Evolutionary conservation across 2,113 vertebrate genomes (phyloP), one percentile per base, ranked within the genome.

Genomic region (Anas platyrhynchos): DNA sequence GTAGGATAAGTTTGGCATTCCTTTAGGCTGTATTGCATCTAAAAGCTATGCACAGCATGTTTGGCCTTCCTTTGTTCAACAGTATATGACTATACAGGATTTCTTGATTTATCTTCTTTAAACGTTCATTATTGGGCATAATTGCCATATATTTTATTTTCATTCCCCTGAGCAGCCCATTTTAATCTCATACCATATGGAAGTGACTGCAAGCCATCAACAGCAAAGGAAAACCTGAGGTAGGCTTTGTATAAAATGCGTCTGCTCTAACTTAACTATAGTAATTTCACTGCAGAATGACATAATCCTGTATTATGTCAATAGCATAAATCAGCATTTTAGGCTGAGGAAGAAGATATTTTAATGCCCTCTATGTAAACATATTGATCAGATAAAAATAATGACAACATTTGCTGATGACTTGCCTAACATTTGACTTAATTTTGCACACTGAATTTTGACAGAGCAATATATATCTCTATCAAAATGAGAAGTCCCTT

Each of bases 101-200:
- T 34, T 83, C 77, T 88, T 96, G 92, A 92, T 97, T 96, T 95
- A 86, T 92, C 38, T 83, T 90, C 93, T 88, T 91, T 81, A 95
- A 94, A 43, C 58, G 82, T 85, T 93, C 86, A 93, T 96, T 93
- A 94, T 93, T 93, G 68, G 38, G 76, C 46, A 89, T 96, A 96
- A 94, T 91, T 96, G 56, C 73, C 66, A 80, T 92, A 91, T 90
- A 73, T 90, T 65, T 81, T 91, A 67, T 92, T 92, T 88, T 91
- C 80, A 90, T 94, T 94, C 86, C 95, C 92, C 72, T 72, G 86
- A 96, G 91, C 94, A 84, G 43, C 32, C 58, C 34, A 68, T 93
- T 94, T 85, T 94, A 95, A 91, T 91, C 77, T 91, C 72, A 54
- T 54, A 84, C 81, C 91, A 91, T 93, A 96, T 96, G 94, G 94